Percentiles rank a stretch among this genome's conserved stretches.
These are phyloP conservation scores for Apis cerana DNA, from an alignment of 1,140 invertebrate genomes.

Conservation along the genomic window DNA sequence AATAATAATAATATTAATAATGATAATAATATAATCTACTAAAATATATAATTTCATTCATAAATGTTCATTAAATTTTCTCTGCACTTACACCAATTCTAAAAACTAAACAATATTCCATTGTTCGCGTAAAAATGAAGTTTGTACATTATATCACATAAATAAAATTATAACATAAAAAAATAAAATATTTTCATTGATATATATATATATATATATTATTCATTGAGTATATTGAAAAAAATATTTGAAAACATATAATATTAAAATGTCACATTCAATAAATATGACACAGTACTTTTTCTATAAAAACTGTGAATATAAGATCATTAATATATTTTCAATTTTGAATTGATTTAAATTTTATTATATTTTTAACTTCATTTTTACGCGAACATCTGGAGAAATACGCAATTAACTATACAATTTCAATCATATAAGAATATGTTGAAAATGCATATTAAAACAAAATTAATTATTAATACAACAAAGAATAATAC, in stretches of 20 bases:
- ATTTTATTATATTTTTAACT: slow-evolving; percentile 35
- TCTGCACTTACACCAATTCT: slow-evolving; percentile 58
- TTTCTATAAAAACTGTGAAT: slow-evolving; percentile 12
- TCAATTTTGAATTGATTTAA: background rate
- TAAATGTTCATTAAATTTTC: slow-evolving; percentile 65
- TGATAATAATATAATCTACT: slow-evolving; percentile 64
- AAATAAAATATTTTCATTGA: slow-evolving; percentile 5
- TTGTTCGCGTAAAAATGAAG: slow-evolving; percentile 65
- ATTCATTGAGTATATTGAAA: background rate
- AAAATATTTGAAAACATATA: background rate
- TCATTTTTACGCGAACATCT: slow-evolving; percentile 59
- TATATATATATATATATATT: slow-evolving; percentile 2
- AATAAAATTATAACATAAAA: background rate
- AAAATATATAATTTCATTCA: slow-evolving; percentile 70
- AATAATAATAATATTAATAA: slow-evolving; percentile 68
- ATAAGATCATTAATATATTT: slow-evolving; percentile 17
- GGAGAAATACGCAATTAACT: slow-evolving; percentile 63
- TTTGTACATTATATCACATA: slow-evolving; percentile 22
- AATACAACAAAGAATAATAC: slow-evolving; percentile 65
- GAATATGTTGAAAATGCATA: slow-evolving; percentile 64
- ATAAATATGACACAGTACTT: slow-evolving; percentile 16
- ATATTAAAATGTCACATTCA: background rate
- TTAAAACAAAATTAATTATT: slow-evolving; percentile 53
- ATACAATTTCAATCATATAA: slow-evolving; percentile 66
- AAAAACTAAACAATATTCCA: slow-evolving; percentile 61